phyloP scores from a whole-genome alignment of 2,888 invertebrate genomes.

The Galerucella calmariensis region DNA sequence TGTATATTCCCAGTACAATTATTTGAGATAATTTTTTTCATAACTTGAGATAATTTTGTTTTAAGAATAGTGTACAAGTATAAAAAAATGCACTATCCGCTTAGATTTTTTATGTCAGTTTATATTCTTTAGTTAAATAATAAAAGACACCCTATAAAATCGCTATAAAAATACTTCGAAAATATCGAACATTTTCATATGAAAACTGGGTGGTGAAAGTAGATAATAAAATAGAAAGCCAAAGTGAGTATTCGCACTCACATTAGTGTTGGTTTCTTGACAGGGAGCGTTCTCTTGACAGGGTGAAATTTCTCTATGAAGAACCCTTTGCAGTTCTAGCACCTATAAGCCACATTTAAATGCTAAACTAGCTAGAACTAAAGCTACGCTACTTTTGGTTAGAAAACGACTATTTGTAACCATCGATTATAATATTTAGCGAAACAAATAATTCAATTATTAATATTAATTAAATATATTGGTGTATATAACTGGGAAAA shows the following conservation, averaged over 20 bases:
- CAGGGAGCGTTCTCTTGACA: constrained; percentile 55
- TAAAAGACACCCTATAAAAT: not conserved
- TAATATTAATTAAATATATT: not conserved
- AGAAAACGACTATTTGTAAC: constrained; percentile 35
- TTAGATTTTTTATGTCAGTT: not conserved
- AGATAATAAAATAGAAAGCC: constrained; percentile 50
- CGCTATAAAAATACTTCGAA: not conserved
- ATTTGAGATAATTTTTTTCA: too few relatives aligned
- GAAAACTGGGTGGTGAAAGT: not conserved
- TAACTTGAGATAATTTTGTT: too few relatives aligned
- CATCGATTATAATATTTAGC: constrained; percentile 18
- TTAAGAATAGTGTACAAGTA: too few relatives aligned
- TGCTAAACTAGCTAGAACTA: constrained; percentile 48
- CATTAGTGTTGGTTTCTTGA: constrained; percentile 56
- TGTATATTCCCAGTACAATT: too few relatives aligned
- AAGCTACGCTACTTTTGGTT: constrained; percentile 36
- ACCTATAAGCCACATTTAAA: constrained; percentile 62
- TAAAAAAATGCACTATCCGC: not conserved
- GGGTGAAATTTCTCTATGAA: constrained; percentile 60
- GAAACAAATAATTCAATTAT: not conserved
- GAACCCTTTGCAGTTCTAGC: constrained; percentile 63
- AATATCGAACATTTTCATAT: not conserved
- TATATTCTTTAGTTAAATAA: not conserved
- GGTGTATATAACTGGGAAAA: not conserved
- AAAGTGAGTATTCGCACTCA: constrained; percentile 58